Conservation (phyloP, 2,797 vertebrate species). For the Gambusia yucatana region DNA sequence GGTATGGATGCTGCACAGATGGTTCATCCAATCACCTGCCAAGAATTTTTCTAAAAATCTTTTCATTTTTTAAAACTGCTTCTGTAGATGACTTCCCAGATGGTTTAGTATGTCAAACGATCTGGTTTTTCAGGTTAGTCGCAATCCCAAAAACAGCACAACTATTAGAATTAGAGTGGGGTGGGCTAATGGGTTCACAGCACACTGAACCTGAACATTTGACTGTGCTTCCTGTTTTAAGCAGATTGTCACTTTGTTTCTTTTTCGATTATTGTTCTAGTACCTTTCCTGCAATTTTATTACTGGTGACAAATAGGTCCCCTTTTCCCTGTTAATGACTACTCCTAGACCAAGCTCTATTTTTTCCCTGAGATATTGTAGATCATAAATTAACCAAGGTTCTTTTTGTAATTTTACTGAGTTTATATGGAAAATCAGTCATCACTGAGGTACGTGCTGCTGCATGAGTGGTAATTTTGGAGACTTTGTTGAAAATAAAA, state of each 20-base stretch:
- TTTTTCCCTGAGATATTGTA: neutral
- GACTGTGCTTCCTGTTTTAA: conserved; percentile 9
- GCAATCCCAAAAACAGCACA: conserved; percentile 1
- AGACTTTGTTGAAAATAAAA: neutral
- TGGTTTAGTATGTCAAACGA: conserved; percentile 12
- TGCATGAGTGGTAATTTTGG: neutral
- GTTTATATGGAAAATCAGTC: neutral
- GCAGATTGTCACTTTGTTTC: neutral
- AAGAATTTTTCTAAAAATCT: conserved; percentile 5
- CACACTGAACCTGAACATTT: neutral
- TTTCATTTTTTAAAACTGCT: neutral
- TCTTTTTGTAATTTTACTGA: neutral
- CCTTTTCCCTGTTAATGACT: neutral
- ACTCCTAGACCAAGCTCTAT: neutral
- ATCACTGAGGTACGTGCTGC: neutral
- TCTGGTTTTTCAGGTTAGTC: conserved; percentile 11
- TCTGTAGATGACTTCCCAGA: conserved; percentile 22
- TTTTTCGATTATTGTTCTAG: neutral
- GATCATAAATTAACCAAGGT: neutral
- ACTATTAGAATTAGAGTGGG: neutral
- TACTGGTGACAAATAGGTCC: neutral
- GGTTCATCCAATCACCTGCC: conserved; percentile 13
- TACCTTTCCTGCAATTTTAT: neutral
- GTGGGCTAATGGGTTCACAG: neutral
- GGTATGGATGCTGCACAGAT: conserved; percentile 11